Conservation (phyloP, 1,140 invertebrate genomes). For the Lordiphosa stackelbergi region DNA sequence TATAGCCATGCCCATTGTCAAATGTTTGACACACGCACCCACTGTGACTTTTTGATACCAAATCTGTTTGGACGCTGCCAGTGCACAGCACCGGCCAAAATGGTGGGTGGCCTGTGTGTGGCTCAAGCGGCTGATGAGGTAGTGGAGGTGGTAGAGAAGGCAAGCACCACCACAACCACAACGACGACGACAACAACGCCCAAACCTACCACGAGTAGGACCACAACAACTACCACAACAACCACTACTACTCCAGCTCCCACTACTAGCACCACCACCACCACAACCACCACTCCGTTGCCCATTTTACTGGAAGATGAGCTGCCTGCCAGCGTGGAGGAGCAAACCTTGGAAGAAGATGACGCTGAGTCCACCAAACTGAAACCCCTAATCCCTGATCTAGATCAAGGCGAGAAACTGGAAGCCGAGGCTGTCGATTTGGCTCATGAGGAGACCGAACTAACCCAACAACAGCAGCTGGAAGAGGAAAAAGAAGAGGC, state of each 20-base stretch:
- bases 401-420: conserved; percentile 57
- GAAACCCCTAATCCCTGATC: conserved; percentile 29
- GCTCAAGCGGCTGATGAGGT: conserved; percentile 39
- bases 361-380: conserved; percentile 43
- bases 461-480: conserved; percentile 52
- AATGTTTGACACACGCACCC: conserved; percentile 87
- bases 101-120: conserved; percentile 82
- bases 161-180: conserved; percentile 66
- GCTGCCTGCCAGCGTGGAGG: conserved; percentile 54
- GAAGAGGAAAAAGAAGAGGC: conserved; percentile 26
- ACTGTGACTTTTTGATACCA: conserved; percentile 92
- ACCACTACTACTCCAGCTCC: conserved; percentile 34
- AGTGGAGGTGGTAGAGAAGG: conserved; percentile 57
- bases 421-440: conserved; percentile 56
- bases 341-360: conserved; percentile 57
- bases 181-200: conserved; percentile 25
- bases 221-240: conserved; percentile 27
- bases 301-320: conserved; percentile 47
- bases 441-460: conserved; percentile 60
- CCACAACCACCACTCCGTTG: conserved; percentile 23
- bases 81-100: conserved; percentile 84
- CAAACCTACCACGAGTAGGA: conserved; percentile 29
- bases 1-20: conserved; percentile 92
- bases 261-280: conserved; percentile 34
- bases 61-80: conserved; percentile 92